Evolutionary conservation across 2,113 vertebrate species (phyloP), one percentile per base, ranked within the genome.

Genomic region (Corydoras maculifer): DNA sequence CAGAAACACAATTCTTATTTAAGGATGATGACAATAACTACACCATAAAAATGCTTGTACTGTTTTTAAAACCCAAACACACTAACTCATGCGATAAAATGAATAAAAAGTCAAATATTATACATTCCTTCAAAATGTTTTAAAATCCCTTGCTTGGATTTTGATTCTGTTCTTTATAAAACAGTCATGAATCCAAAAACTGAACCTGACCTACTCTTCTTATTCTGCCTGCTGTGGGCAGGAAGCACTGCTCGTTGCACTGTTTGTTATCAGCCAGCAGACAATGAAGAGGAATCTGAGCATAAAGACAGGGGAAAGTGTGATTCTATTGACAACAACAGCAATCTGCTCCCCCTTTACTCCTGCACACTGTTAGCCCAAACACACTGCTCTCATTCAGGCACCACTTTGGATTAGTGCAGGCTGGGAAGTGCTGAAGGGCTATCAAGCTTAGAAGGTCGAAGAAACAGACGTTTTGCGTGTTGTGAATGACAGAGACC

Each of bases 211-310:
- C 32, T 18, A 29, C 54, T 59, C 43, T 2, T 60, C 18, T 50
- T 5, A 69, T 60, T 68, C 50, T 68, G 71, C n/a, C 65, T 65
- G 64, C 64, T 58, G 55, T 68, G 69, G 74, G 30, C 61, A 75
- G 79, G 79, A 81, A 76, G 71, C 68, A 58, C 76, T 75, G 55
- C 72, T 53, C 68, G 79, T 75, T 74, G 79, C 79, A 78, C 80
- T 87, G 73, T 73, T 79, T 84, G 84, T 85, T 88, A 83, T 88
- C 85, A 74, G 66, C 72, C 69, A 58, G 30, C 69, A 87, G 84
- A 88, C 86, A 87, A 87, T 86, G 80, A 84, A 81, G 68, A 85
- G 83, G 85, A 88, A 87, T 82, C 75, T 76, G 61, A 84, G 78
- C 80, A 87, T 86, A 89, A 86, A 87, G 80, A 81, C 79, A 80